Conservation (phyloP, 2,113 vertebrate species). For the Hippolais icterina region DNA sequence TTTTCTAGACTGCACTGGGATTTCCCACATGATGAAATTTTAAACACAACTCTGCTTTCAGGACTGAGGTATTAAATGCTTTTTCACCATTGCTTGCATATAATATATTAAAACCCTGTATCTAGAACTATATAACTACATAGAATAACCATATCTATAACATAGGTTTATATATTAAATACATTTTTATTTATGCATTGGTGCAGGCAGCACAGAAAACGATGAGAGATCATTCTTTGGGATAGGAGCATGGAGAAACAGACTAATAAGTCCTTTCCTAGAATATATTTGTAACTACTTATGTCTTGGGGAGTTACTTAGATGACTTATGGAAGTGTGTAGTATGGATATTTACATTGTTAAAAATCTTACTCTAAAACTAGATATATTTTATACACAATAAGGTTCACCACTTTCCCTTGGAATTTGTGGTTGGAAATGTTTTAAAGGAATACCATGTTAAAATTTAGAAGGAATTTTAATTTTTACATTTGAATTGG, state of each 20-base stretch:
- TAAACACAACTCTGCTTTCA: background rate
- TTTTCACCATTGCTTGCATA: background rate
- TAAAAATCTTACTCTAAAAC: background rate
- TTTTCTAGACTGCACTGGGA: background rate
- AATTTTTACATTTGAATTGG: background rate
- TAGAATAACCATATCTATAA: background rate
- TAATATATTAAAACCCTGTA: background rate
- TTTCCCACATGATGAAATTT: background rate
- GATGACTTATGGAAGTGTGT: background rate
- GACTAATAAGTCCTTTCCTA: background rate
- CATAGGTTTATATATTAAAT: background rate
- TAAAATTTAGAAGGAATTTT: background rate
- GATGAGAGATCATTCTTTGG: background rate
- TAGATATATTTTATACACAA: no score
- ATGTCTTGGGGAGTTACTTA: background rate
- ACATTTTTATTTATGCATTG: background rate
- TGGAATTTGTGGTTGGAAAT: background rate
- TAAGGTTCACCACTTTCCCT: background rate
- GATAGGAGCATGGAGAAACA: background rate
- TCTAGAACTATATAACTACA: background rate
- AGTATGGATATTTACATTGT: background rate
- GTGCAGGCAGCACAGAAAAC: background rate
- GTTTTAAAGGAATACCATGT: background rate
- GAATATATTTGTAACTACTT: background rate
- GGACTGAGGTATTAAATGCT: background rate